Evolutionary conservation across 2,888 invertebrate species (phyloP), one percentile per base, ranked within the genome.

Genomic region (Melinaea menophilus): DNA sequence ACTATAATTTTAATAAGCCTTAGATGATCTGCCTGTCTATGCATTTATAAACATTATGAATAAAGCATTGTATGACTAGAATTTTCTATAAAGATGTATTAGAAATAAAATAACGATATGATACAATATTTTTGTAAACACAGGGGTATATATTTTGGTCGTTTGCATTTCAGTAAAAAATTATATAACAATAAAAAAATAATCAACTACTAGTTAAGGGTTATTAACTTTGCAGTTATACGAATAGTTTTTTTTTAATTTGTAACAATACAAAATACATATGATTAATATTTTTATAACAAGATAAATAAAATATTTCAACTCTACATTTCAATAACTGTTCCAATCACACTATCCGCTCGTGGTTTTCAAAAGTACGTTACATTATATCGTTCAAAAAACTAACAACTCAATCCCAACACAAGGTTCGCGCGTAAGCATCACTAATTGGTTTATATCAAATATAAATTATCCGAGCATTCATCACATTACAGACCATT

Each of bases 371-470:
- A 68, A 60, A 71, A 66, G 67, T 55, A 65, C 69, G 73, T 75
- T 72, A 73, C 67, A 64, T 69, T 70, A 75, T 70, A 69, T 65
- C 62, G 63, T 60, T 63, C 77, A 78, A 79, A 81, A 73, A 70
- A 63, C 67, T 74, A 72, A 76, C 76, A 72, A 70, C 76, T 78
- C 76, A 79, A 81, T 77, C 74, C 73, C 56, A 76, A 71, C 75
- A 75, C 74, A 76, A 81, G 77, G 82, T 84, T 84, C 79, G 82
- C 85, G 77, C 77, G 88, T 89, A 89, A 90, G 86, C 90, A 85
- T 87, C 78, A 77, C 88, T 90, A 90, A 89, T 90, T 89, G 88
- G 89, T 86, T 81, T 82, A 84, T 86, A 88, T 89, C 82, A 87
- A 87, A 88, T 80, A 82, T 73, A 77, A 85, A 86, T 89, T 82